Evolutionary conservation across 2,888 invertebrate species (phyloP), one percentile per base, ranked within the genome.

Genomic region (Habroteleia sp.): DNA sequence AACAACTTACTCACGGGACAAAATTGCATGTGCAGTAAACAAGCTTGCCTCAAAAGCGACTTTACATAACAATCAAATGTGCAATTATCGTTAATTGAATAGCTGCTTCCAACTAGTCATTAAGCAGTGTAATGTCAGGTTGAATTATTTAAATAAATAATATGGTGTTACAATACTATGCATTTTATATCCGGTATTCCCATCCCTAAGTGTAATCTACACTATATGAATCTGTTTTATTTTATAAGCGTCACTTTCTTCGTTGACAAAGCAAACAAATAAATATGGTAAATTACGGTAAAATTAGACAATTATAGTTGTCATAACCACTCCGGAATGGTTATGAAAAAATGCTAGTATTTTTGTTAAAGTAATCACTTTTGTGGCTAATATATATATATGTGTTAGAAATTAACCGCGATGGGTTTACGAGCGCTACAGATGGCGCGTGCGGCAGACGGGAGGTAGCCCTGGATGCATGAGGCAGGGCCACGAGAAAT

Each of bases 1-100:
- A 41, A 62, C 62, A 31, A 48, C 62, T 62, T 31, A 39, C 62
- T 62, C 37, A 20, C 33, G 37, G 8, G 37, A 46, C 46, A n/a
- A 37, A 27, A 8, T 41, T 56, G 13, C 39, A 14, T 14, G 25
- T 4, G 20, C 20, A 6, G 20, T n/a, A 31, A 35, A 7, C 5
- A 35, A 25, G 25, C 41, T 42, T 25, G 20, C 10, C 13, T 1
- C 7, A 25, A 23, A 25, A 7, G 25, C 23, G 11, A 13, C 41
- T 13, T 41, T 41, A 56, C 20, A n/a, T 29, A 56, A 56, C 11
- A 20, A 25, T 29, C 13, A 27, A 41, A 17, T 25, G 37, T 17
- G 29, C 31, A 56, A 42, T 56, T 42, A 56, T 10, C n/a, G 27
- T 42, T 42, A 41, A 56, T 56, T 56, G 39, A 42, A 41, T 11